Evolutionary conservation across 1,140 invertebrate species (phyloP), one percentile per base, ranked within the genome.

Genomic region (Diploscapter pachys): DNA sequence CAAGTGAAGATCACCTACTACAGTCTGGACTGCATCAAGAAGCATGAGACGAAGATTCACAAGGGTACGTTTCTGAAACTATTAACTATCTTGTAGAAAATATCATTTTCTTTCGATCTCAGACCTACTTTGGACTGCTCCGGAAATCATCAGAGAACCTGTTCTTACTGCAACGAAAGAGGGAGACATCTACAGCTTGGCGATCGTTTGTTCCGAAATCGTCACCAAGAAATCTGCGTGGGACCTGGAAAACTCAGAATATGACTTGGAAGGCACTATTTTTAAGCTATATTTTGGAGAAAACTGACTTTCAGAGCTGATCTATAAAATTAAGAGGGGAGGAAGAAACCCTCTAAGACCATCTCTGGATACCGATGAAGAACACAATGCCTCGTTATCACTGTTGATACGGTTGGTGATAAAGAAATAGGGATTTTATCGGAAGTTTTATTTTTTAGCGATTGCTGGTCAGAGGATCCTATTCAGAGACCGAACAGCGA

Each of bases 61-160:
- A 76, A 62, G 65, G 54, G 57, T 31, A 53, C 53, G 67, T 59
- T 62, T 13, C 56, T n/a, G 54, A 71, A 63, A 13, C 53, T 48
- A n/a, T 63, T 63, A 49, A 6, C 6, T 5, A 3, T n/a, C 9
- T 67, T 67, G 48, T 5, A 53, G 6, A 67, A 5, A 52, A 59
- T 59, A 31, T 59, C 9, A 59, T 59, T 59, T 54, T 5, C 49
- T 13, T 56, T 54, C n/a, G 8, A 4, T 77, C 82, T 67, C 76
- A 87, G 87, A 85, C 88, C 89, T 94, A 85, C 90, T 98, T 81
- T 98, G 95, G 95, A 95, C 92, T 87, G 93, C 95, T 31, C 96
- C 96, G 11, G 96, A 99, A 86, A 86, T 96, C 49, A 87, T 99
- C 72, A 89, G 95, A 78, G 89, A 91, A 50, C 69, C 78, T 67